Evolutionary conservation across 2,888 invertebrate genomes (phyloP), one percentile per base, ranked within the genome.

Genomic region (Stenolophus ochropezus): DNA sequence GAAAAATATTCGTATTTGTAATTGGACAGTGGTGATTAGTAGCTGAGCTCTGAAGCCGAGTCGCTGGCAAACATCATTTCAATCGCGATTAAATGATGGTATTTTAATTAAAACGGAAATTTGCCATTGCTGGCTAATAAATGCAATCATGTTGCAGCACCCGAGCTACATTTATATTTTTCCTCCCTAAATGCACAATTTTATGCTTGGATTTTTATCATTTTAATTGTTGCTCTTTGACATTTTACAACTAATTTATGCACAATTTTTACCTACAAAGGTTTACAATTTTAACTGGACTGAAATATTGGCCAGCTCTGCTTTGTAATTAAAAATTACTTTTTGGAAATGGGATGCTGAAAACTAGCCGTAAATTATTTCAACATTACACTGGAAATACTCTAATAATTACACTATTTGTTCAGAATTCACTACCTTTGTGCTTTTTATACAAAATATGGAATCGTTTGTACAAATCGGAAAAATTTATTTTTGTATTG

Each of bases 101-200:
- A 75, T 75, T 75, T 74, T 75, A 75, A 75, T 75, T 75, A 75
- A 75, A 75, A 23, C 14, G 53, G 53, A 75, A 75, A 75, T 73
- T 73, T 73, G 73, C 73, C 73, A 73, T 21, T 73, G 23, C 73
- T 21, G 11, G 49, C 47, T 73, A 49, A 73, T 73, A 73, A 73
- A 73, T 73, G 73, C 73, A 73, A 73, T 73, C 73, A 73, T 73
- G 49, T 11, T 69, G 33, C 33, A 8, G 33, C 33, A 27, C n/a
- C 8, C 65, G 23, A 14, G 16, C 27, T 33, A 27, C 6, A 33
- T 69, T 27, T 69, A 69, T 27, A 33, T 33, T 42, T 69, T 69
- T 33, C 27, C 25, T 61, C 1, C 25, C 11, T 25, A 61, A 61
- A 61, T 23, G 61, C 61, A 25, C 56, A 56, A 56, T 56, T 56